Evolutionary conservation across 2,888 invertebrate genomes (phyloP).

Genomic region (Automeris io): DNA sequence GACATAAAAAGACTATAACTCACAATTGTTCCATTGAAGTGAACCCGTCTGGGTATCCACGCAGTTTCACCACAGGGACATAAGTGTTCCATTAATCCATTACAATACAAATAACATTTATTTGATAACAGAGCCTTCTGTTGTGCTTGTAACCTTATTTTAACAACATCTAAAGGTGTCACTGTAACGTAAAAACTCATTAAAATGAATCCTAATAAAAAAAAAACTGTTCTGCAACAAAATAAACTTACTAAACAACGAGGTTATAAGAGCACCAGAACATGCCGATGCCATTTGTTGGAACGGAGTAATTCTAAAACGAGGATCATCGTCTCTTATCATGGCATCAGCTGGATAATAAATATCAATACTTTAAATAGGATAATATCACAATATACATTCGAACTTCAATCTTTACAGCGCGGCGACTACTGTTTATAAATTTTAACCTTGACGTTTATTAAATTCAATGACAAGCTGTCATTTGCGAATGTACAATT

Average conservation of each 20-base stretch:
- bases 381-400: constrained; percentile 14
- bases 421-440: constrained; percentile 13
- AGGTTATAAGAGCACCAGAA: constrained; percentile 92
- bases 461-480: constrained; percentile 3
- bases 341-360: constrained; percentile 25
- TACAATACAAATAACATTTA: constrained; percentile 96
- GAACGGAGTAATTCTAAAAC: constrained; percentile 84
- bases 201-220: constrained; percentile 3
- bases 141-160: constrained; percentile 97
- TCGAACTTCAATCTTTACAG: constrained; percentile 9
- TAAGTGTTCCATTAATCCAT: constrained; percentile 98
- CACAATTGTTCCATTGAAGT: constrained; percentile 88
- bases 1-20: no score
- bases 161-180: constrained; percentile 99
- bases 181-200: constrained; percentile 76
- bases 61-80: constrained; percentile 85
- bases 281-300: constrained; percentile 93
- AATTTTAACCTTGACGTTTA: constrained; percentile 8
- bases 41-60: constrained; percentile 81
- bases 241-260: constrained; percentile 84
- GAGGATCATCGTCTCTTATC: constrained; percentile 82
- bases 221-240: background rate
- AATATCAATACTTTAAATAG: background rate
- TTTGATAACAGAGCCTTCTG: constrained; percentile 88
- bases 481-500: no score